These are phyloP conservation scores for Leucophora obtusa DNA, from an alignment of 2,888 invertebrate genomes.

Conservation along the genomic window DNA sequence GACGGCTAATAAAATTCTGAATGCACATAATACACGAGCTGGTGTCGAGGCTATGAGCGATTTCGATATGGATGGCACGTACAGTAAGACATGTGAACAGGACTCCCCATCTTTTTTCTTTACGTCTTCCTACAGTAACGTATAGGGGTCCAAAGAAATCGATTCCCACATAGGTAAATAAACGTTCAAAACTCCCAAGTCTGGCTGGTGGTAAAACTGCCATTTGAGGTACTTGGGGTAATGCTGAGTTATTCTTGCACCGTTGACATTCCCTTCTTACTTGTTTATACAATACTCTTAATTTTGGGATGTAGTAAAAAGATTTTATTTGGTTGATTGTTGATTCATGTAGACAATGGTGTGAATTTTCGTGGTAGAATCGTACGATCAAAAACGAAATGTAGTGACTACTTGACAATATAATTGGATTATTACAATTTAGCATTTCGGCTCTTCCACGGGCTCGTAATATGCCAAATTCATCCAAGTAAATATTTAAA, in stretches of 20 bases:
- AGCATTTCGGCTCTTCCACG: background rate
- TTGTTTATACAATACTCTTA: conserved; percentile 47
- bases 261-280: conserved; percentile 49
- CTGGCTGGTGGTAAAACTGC: conserved; percentile 56
- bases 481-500: background rate
- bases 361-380: conserved; percentile 43
- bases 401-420: conserved; percentile 28
- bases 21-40: conserved; percentile 58
- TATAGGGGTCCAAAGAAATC: conserved; percentile 64
- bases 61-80: conserved; percentile 62
- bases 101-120: conserved; percentile 65
- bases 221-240: conserved; percentile 52
- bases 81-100: conserved; percentile 64
- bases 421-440: background rate
- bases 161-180: conserved; percentile 62
- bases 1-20: conserved; percentile 52
- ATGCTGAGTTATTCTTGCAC: conserved; percentile 53
- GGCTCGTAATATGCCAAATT: background rate
- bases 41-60: conserved; percentile 58
- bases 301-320: conserved; percentile 45
- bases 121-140: conserved; percentile 49
- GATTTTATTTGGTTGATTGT: conserved; percentile 51
- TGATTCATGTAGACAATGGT: conserved; percentile 51
- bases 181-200: conserved; percentile 49
- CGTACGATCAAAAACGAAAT: conserved; percentile 45